Evolutionary conservation across 2,797 vertebrate species (phyloP).

Genomic region (Numenius phaeopus): DNA sequence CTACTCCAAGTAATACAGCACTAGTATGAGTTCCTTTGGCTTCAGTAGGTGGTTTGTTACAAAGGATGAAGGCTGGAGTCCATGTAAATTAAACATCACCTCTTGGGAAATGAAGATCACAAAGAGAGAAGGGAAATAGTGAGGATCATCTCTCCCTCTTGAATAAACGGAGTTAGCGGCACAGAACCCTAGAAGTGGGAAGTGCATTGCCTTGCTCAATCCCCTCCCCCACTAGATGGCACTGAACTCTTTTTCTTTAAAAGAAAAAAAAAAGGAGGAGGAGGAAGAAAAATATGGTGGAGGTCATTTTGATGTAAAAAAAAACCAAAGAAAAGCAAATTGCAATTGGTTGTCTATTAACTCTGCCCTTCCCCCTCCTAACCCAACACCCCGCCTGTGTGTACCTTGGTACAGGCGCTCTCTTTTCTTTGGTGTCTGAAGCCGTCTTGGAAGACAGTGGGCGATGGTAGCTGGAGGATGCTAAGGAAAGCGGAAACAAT

Average conservation of each 20-base stretch:
- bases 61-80: neutral
- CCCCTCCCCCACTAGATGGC: slow-evolving; percentile 86
- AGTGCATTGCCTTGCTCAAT: neutral
- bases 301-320: slow-evolving; percentile 54
- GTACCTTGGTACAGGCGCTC: neutral
- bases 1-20: neutral
- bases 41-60: neutral
- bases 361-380: neutral
- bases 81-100: neutral
- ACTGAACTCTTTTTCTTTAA: slow-evolving; percentile 79
- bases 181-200: neutral
- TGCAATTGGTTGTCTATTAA: neutral
- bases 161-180: neutral
- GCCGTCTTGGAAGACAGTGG: neutral
- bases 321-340: neutral
- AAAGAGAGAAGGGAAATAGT: neutral
- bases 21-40: neutral
- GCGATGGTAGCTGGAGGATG: neutral
- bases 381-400: neutral
- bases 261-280: neutral
- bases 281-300: slow-evolving; percentile 73
- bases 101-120: neutral
- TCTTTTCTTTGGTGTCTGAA: neutral
- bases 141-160: neutral
- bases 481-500: neutral